phyloP scores from a whole-genome alignment of 2,888 invertebrate species.

The Octodonta nipae region DNA sequence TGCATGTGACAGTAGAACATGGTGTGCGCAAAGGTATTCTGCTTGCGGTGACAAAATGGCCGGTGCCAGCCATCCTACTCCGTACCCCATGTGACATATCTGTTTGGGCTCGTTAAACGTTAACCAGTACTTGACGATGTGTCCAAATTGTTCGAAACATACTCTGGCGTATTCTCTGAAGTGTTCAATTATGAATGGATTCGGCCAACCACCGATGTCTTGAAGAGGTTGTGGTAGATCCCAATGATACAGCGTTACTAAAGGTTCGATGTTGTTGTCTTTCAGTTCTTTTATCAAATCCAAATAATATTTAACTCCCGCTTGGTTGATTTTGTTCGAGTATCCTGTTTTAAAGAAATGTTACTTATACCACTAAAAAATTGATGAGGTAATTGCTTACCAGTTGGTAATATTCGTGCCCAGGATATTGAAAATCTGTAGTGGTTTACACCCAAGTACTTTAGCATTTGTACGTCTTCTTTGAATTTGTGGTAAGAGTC shows the following conservation, averaged over 20 bases:
- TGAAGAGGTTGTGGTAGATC: slow-evolving; percentile 42
- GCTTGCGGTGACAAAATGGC: too few relatives aligned
- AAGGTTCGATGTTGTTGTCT: slow-evolving; percentile 40
- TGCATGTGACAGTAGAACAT: too few relatives aligned
- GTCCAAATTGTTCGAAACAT: slow-evolving; percentile 24
- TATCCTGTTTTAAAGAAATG: too few relatives aligned
- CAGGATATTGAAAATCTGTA: slow-evolving; percentile 66
- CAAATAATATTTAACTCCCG: slow-evolving; percentile 43
- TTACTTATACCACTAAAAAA: too few relatives aligned
- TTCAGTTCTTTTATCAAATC: slow-evolving; percentile 30
- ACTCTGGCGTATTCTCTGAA: slow-evolving; percentile 42
- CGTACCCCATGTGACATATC: slow-evolving; percentile 17
- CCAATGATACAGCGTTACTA: slow-evolving; percentile 43
- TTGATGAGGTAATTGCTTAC: slow-evolving; percentile 31
- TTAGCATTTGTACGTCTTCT: slow-evolving; percentile 49
- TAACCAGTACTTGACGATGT: slow-evolving; percentile 35
- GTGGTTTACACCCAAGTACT: slow-evolving; percentile 47
- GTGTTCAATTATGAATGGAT: slow-evolving; percentile 40
- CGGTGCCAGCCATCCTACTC: too few relatives aligned
- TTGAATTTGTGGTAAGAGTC: slow-evolving; percentile 55
- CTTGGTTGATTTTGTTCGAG: slow-evolving; percentile 49
- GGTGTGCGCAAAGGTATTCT: too few relatives aligned
- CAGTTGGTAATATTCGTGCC: slow-evolving; percentile 60
- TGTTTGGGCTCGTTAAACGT: slow-evolving; percentile 40
- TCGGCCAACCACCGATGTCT: slow-evolving; percentile 32